Conservation (phyloP, 2,113 vertebrate genomes). For the Thamnophis sirtalis region DNA sequence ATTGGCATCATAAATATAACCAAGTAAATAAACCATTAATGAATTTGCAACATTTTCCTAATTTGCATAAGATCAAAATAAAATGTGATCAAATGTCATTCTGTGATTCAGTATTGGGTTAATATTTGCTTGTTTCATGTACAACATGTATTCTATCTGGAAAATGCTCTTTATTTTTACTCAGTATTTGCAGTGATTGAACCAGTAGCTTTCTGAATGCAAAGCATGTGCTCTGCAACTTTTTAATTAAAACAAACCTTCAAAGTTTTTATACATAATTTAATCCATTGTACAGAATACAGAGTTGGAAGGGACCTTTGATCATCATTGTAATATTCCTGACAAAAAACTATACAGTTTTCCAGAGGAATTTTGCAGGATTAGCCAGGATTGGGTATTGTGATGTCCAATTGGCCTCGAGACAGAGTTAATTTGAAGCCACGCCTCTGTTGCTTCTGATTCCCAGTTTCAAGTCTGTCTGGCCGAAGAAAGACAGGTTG, state of each 20-base stretch:
- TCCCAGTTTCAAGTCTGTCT: too few relatives aligned
- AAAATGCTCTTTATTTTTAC: background rate
- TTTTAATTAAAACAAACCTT: background rate
- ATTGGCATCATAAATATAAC: background rate
- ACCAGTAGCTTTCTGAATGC: background rate
- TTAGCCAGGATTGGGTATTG: too few relatives aligned
- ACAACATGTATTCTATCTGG: background rate
- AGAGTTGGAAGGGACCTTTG: background rate
- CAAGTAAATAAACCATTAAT: background rate
- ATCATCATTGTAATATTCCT: background rate
- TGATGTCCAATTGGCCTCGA: too few relatives aligned
- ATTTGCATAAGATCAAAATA: background rate
- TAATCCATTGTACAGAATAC: background rate
- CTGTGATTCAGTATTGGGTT: background rate
- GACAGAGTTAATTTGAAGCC: too few relatives aligned
- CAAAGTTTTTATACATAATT: background rate
- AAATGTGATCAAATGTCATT: background rate
- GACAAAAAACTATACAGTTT: background rate
- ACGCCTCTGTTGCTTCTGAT: too few relatives aligned
- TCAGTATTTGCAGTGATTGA: background rate
- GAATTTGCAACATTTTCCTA: background rate
- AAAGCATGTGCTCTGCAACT: background rate
- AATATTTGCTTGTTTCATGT: background rate
- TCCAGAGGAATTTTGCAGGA: too few relatives aligned
- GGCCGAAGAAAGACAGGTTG: too few relatives aligned